Conservation (phyloP, 35 echinoderm and acorn worm genomes). For the Lytechinus variegatus region DNA sequence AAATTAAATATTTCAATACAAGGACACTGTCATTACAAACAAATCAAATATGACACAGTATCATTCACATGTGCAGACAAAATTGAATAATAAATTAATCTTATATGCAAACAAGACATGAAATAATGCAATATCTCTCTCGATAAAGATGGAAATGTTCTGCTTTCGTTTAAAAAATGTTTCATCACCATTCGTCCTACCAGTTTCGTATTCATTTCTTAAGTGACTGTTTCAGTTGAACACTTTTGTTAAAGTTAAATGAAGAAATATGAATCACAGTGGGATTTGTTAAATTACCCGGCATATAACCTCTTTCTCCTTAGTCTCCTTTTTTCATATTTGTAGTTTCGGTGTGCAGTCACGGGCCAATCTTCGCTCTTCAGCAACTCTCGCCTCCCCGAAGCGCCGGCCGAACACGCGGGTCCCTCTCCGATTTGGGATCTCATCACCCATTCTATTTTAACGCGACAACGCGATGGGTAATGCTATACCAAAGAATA, state of each 20-base stretch:
- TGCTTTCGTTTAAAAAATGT: not conserved
- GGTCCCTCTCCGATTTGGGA: not conserved
- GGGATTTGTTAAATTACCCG: slow-evolving; percentile 9
- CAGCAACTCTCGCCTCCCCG: not conserved
- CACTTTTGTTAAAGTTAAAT: not conserved
- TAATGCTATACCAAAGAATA: not conserved
- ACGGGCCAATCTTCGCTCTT: slow-evolving; percentile 8
- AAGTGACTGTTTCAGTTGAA: not conserved
- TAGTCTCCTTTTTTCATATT: not conserved
- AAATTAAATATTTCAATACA: too few relatives aligned
- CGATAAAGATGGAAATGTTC: not conserved
- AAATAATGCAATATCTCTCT: not conserved
- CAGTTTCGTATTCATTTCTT: not conserved
- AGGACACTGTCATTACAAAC: too few relatives aligned
- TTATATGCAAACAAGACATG: not conserved
- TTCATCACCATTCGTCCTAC: not conserved
- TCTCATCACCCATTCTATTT: not conserved
- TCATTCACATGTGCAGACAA: not conserved
- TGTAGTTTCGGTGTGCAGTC: not conserved
- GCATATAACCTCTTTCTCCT: not conserved
- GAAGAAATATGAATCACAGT: not conserved
- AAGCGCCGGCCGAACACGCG: not conserved
- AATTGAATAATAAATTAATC: not conserved
- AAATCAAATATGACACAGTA: not conserved
- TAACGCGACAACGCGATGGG: not conserved